Percentiles rank a stretch among this genome's conserved stretches.
These are phyloP conservation scores for Scaptomyza hsui DNA, from an alignment of 1,140 invertebrate genomes.

Conservation along the genomic window DNA sequence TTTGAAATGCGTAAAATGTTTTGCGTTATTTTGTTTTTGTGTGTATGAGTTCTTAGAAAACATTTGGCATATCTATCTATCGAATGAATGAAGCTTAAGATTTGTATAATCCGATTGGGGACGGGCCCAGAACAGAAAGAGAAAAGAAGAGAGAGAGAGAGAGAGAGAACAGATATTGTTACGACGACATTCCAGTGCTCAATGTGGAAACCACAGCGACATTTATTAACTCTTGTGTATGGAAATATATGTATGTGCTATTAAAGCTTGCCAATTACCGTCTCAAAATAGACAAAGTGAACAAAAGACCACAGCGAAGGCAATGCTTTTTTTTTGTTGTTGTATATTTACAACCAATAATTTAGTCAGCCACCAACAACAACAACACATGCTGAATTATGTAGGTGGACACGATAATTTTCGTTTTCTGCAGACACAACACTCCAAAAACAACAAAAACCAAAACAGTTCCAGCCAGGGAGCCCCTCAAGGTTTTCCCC, in stretches of 20 bases:
- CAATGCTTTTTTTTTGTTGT: conserved; percentile 39
- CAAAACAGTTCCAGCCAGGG: neutral
- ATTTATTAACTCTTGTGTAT: conserved; percentile 26
- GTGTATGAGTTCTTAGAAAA: conserved; percentile 52
- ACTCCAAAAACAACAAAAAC: conserved; percentile 20
- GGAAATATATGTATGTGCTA: neutral
- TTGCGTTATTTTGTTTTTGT: conserved; percentile 25
- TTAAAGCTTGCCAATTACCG: conserved; percentile 61
- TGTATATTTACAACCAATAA: conserved; percentile 72
- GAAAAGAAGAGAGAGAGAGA: neutral
- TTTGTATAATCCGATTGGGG: conserved; percentile 31
- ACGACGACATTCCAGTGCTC: conserved; percentile 7
- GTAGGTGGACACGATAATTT: conserved; percentile 80
- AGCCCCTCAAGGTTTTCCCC: conserved; percentile 37
- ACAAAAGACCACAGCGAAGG: conserved; percentile 39
- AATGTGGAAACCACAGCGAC: neutral
- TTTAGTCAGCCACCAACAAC: conserved; percentile 52
- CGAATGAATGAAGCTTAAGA: conserved; percentile 27
- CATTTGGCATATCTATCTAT: conserved; percentile 37
- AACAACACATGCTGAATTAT: conserved; percentile 73
- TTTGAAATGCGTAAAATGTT: conserved; percentile 61
- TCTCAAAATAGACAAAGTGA: conserved; percentile 68
- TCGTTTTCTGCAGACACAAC: conserved; percentile 58
- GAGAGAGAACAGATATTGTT: neutral
- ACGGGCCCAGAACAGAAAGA: conserved; percentile 24